Conservation (phyloP, 2,888 invertebrate genomes). For the Metopia argyrocephala region DNA sequence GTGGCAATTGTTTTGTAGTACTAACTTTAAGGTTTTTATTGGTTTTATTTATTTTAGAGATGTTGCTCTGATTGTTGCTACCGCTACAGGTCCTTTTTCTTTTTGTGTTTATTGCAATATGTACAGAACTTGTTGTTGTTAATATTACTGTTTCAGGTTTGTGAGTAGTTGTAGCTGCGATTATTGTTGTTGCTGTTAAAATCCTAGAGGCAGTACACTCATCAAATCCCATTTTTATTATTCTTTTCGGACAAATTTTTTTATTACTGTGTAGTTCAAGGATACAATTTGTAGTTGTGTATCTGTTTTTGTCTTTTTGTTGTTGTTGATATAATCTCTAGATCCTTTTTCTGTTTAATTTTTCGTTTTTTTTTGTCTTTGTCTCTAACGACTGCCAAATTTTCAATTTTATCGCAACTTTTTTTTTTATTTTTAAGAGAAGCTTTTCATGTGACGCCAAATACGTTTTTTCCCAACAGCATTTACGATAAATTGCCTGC, state of each 20-base stretch:
- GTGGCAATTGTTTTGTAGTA: not conserved
- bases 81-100: conserved; percentile 43
- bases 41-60: conserved; percentile 11
- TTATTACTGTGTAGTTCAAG: conserved; percentile 27
- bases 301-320: not conserved
- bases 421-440: not conserved
- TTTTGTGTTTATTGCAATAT: conserved; percentile 14
- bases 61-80: conserved; percentile 18
- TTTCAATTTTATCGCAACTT: not conserved
- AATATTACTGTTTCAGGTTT: conserved; percentile 27
- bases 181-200: conserved; percentile 51
- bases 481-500: not conserved
- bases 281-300: not conserved
- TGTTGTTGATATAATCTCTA: not conserved
- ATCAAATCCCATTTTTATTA: conserved; percentile 66
- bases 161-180: conserved; percentile 26
- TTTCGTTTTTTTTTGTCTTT: not conserved
- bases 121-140: conserved; percentile 18
- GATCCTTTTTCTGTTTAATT: not conserved
- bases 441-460: not conserved
- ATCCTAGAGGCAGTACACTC: conserved; percentile 49
- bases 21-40: not conserved
- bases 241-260: not conserved
- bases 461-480: not conserved
- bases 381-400: not conserved